Evolutionary conservation across 2,797 vertebrate species (phyloP).

Genomic region (Cyclura pinguis): DNA sequence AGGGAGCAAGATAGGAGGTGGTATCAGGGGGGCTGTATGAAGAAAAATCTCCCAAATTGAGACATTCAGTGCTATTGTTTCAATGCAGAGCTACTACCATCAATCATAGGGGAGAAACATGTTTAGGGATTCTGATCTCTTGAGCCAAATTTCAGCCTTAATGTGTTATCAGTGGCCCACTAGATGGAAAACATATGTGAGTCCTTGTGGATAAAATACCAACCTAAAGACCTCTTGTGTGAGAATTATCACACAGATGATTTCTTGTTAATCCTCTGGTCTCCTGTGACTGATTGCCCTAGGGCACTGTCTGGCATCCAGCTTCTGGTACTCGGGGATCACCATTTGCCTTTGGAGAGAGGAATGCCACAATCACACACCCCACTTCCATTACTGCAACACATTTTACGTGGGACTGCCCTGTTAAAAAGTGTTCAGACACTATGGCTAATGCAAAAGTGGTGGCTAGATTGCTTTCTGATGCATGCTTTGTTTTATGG

Average conservation of each 20-base stretch:
- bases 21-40: not conserved
- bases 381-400: not conserved
- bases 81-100: constrained; percentile 31
- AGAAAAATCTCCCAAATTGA: constrained; percentile 43
- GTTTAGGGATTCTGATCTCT: not conserved
- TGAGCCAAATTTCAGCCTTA: constrained; percentile 28
- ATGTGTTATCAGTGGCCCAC: not conserved
- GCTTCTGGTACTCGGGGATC: constrained; percentile 12
- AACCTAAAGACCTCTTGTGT: constrained; percentile 2
- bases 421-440: not conserved
- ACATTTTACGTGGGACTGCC: not conserved
- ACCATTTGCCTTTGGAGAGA: constrained; percentile 7
- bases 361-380: not conserved
- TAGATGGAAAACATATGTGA: not conserved
- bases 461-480: not conserved
- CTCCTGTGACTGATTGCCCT: not conserved
- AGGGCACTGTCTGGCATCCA: not conserved
- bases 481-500: too few species aligned
- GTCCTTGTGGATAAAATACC: not conserved
- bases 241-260: not conserved
- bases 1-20: constrained; percentile 19
- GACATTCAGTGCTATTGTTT: constrained; percentile 8
- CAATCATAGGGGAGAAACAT: not conserved
- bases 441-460: not conserved
- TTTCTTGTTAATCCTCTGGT: not conserved